phyloP scores from a whole-genome alignment of 2,888 invertebrate genomes.

The Lepidochrysops patricia region DNA sequence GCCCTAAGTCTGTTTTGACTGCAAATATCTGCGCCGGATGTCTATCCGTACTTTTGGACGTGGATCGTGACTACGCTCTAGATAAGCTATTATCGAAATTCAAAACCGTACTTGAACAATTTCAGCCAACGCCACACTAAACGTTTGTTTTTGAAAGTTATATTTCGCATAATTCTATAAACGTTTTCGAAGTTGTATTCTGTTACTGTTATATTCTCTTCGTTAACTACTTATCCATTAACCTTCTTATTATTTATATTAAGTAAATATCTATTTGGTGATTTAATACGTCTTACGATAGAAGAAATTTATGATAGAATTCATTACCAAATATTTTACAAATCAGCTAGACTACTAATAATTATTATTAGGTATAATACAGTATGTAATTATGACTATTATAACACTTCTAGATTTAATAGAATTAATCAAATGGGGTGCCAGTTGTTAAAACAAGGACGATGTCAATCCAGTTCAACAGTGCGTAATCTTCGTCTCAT shows the following conservation, averaged over 20 bases:
- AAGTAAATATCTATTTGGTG: not conserved
- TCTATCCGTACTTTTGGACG: constrained; percentile 31
- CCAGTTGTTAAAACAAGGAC: constrained; percentile 21
- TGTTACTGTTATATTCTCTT: not conserved
- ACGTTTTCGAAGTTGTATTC: not conserved
- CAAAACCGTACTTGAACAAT: constrained; percentile 9
- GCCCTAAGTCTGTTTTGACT: constrained; percentile 67
- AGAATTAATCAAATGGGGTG: too few relatives aligned
- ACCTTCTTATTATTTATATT: too few relatives aligned
- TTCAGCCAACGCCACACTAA: not conserved
- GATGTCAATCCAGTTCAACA: constrained; percentile 30
- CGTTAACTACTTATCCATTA: too few relatives aligned
- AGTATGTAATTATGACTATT: too few relatives aligned
- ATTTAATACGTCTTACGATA: not conserved
- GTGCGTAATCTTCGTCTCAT: constrained; percentile 60
- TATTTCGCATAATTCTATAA: not conserved
- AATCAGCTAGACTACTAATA: too few relatives aligned
- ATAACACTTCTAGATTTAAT: too few relatives aligned
- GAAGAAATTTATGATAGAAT: not conserved
- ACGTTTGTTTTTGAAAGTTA: constrained; percentile 5
- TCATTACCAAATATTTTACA: too few relatives aligned
- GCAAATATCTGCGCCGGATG: constrained; percentile 66
- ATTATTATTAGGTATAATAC: too few relatives aligned
- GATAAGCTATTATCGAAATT: constrained; percentile 18
- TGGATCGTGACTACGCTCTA: constrained; percentile 24